Percentiles rank a stretch among this genome's conserved stretches.
phyloP scores from a whole-genome alignment of 2,888 invertebrate genomes.

The Carpatolechia fugitivella region DNA sequence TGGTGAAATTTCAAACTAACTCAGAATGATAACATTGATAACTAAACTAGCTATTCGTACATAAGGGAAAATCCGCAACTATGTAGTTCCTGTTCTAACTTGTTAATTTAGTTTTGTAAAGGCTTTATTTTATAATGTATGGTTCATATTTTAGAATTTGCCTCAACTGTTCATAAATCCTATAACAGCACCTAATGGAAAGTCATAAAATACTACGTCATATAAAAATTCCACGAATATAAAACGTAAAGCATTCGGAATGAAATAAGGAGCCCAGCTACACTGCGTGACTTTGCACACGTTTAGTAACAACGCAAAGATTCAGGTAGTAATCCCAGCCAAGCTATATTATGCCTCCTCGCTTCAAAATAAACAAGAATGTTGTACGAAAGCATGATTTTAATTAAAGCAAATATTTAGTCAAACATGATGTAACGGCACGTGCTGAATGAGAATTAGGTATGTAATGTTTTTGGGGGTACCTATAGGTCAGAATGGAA shows the following conservation, averaged over 20 bases:
- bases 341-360: conserved; percentile 53
- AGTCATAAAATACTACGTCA: conserved; percentile 14
- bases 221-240: conserved; percentile 40
- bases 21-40: not conserved
- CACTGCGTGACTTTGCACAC: conserved; percentile 66
- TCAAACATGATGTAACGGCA: conserved; percentile 16
- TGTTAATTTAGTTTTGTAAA: too few relatives aligned
- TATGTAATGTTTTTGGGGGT: not conserved
- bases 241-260: conserved; percentile 45
- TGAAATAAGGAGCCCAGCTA: conserved; percentile 51
- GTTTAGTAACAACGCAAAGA: conserved; percentile 55
- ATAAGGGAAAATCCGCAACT: not conserved
- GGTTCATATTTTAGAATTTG: not conserved
- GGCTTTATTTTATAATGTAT: too few relatives aligned
- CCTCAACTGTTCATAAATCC: conserved; percentile 8
- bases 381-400: conserved; percentile 47
- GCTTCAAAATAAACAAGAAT: conserved; percentile 52
- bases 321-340: conserved; percentile 62
- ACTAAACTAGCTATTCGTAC: not conserved
- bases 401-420: conserved; percentile 57
- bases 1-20: not conserved
- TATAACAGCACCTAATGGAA: conserved; percentile 9
- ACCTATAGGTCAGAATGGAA: not conserved
- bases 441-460: conserved; percentile 2
- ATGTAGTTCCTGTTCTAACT: not conserved